A percentile compares a stretch with the other conserved stretches of the same genome.
Conservation (phyloP, 2,888 invertebrate genomes). For the Coremacera marginata region DNA sequence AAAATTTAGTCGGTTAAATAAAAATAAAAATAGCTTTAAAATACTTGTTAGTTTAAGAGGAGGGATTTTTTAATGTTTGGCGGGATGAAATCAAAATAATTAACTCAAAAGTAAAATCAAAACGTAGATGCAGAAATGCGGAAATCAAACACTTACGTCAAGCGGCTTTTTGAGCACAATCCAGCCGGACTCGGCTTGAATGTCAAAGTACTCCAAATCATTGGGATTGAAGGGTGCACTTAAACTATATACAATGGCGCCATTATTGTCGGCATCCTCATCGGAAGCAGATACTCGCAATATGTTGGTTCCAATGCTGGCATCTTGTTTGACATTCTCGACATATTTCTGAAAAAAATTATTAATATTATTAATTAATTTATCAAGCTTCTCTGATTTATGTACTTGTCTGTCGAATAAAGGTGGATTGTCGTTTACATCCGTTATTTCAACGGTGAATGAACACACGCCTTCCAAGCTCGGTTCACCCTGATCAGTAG, state of each 20-base stretch:
- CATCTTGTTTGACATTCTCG: constrained; percentile 96
- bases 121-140: background rate
- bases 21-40: constrained; percentile 39
- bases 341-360: constrained; percentile 86
- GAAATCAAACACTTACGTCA: constrained; percentile 85
- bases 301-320: constrained; percentile 94
- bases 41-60: constrained; percentile 20
- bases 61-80: constrained; percentile 5
- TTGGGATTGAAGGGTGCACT: constrained; percentile 90
- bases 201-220: constrained; percentile 95
- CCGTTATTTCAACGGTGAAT: constrained; percentile 97
- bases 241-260: constrained; percentile 91
- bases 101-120: constrained; percentile 26
- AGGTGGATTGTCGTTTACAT: constrained; percentile 97
- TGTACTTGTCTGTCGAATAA: constrained; percentile 92
- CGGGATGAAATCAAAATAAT: constrained; percentile 5
- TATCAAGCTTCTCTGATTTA: background rate
- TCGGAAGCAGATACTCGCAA: constrained; percentile 95
- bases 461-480: constrained; percentile 98
- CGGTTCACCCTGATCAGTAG: constrained; percentile 98
- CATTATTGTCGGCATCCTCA: constrained; percentile 97
- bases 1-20: constrained; percentile 45
- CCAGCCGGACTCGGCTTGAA: constrained; percentile 97
- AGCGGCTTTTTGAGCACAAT: constrained; percentile 94
- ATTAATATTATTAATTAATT: background rate